Evolutionary conservation across 2,888 invertebrate genomes (phyloP), one percentile per base, ranked within the genome.

Genomic region (Aleiodes alternator): DNA sequence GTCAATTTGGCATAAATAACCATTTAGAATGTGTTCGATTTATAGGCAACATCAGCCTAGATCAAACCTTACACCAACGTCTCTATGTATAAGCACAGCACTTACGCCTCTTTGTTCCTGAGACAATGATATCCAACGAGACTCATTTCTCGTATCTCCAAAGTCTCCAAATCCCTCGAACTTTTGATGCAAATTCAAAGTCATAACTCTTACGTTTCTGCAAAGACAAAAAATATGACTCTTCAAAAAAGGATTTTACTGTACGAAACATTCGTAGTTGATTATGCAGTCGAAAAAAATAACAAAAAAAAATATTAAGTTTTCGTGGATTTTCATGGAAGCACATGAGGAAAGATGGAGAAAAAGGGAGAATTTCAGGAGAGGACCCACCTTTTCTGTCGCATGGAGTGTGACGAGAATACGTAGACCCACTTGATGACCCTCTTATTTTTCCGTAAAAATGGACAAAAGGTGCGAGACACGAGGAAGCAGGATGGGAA

Each of bases 361-460:
- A 56, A 31, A 34, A 6, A 6, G 34, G 34, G 4, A 50, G 59
- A 68, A 53, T 70, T 12, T 55, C 16, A 31, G 31, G 69, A 70
- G 64, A 57, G 61, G n/a, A 38, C 23, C 23, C 23, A 23, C 64
- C 8, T n/a, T 64, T 38, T 61, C 43, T 38, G 61, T 9, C 38
- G 31, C 9, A 14, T n/a, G n/a, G 61, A 5, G 64, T 64, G 64
- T 64, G 64, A 43, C 48, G 64, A 11, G 64, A 64, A 64, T 64
- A 68, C 71, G 51, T 69, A 56, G 14, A 29, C 23, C 23, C 23
- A 61, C 34, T 55, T 77, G 70, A 72, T 70, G 68, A 75, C 74
- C 48, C 68, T 75, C 68, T 75, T 64, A 38, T 61, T 61, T 70
- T 23, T 34, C 4, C 38, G 64, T 43, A 64, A 64, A 48, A 64